Percentiles rank a stretch among this genome's conserved stretches.
These are phyloP conservation scores for Saguinus midas DNA, from an alignment of 2,113 vertebrate genomes.

Conservation along the genomic window DNA sequence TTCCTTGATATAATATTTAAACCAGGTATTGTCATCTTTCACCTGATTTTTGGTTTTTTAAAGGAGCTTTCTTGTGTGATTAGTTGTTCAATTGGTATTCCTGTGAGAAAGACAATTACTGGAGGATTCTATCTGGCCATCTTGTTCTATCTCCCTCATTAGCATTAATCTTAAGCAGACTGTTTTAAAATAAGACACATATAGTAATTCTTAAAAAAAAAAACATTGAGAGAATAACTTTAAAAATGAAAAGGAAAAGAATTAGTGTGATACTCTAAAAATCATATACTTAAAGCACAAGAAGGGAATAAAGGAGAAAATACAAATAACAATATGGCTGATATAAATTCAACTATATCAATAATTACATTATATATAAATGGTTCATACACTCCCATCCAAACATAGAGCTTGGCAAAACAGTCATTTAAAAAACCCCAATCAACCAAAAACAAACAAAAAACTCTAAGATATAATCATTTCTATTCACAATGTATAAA, in stretches of 20 bases:
- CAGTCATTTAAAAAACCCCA: not conserved
- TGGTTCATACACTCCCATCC: not conserved
- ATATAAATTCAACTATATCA: not conserved
- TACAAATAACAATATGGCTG: not conserved
- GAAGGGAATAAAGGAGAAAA: not conserved
- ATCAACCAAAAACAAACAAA: not conserved
- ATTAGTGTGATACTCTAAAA: not conserved
- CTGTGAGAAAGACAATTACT: too few relatives aligned
- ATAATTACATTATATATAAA: not conserved
- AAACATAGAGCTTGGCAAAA: not conserved
- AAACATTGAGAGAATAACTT: not conserved
- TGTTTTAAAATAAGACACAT: not conserved
- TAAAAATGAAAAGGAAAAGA: not conserved
- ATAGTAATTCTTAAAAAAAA: not conserved
- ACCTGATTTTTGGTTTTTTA: too few relatives aligned
- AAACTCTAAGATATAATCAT: too few relatives aligned
- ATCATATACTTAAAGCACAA: not conserved
- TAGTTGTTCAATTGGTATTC: too few relatives aligned
- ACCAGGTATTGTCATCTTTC: too few relatives aligned
- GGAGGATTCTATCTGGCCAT: too few relatives aligned
- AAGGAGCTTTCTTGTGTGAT: too few relatives aligned
- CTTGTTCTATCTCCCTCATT: too few relatives aligned
- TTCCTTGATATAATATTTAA: too few relatives aligned
- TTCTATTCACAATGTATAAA: not conserved
- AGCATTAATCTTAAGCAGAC: not conserved